These are phyloP conservation scores for Ochotona princeps DNA, from an alignment of 2,113 vertebrate genomes.

Conservation along the genomic window DNA sequence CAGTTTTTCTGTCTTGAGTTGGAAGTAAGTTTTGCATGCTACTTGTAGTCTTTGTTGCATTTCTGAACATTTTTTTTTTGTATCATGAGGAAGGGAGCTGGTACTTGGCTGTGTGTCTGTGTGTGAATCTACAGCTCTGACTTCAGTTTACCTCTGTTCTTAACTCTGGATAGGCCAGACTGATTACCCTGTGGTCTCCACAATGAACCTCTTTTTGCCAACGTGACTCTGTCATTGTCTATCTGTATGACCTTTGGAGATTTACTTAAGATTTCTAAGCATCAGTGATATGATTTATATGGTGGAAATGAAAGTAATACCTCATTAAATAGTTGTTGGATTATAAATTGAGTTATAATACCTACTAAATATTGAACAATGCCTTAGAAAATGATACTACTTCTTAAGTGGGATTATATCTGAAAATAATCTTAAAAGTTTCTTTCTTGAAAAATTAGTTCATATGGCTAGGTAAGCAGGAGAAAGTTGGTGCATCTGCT, in stretches of 20 bases:
- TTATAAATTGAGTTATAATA: not conserved
- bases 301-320: not conserved
- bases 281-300: slow-evolving; percentile 15
- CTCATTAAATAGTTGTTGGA: not conserved
- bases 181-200: not conserved
- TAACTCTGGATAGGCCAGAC: not conserved
- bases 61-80: not conserved
- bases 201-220: not conserved
- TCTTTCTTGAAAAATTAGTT: slow-evolving; percentile 14
- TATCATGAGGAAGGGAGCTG: not conserved
- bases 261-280: not conserved
- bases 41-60: not conserved
- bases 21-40: slow-evolving; percentile 34
- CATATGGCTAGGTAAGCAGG: not conserved
- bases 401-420: not conserved
- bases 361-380: not conserved
- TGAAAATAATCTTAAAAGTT: slow-evolving; percentile 50
- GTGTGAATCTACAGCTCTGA: not conserved
- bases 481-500: not conserved
- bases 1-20: not conserved
- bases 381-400: slow-evolving; percentile 20
- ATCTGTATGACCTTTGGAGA: not conserved
- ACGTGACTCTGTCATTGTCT: not conserved
- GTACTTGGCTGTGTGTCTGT: rapidly evolving
- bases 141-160: not conserved